Percentiles rank a stretch among this genome's conserved stretches.
phyloP scores from a whole-genome alignment of 2,113 vertebrate species.

The Pachycephala philippinensis region DNA sequence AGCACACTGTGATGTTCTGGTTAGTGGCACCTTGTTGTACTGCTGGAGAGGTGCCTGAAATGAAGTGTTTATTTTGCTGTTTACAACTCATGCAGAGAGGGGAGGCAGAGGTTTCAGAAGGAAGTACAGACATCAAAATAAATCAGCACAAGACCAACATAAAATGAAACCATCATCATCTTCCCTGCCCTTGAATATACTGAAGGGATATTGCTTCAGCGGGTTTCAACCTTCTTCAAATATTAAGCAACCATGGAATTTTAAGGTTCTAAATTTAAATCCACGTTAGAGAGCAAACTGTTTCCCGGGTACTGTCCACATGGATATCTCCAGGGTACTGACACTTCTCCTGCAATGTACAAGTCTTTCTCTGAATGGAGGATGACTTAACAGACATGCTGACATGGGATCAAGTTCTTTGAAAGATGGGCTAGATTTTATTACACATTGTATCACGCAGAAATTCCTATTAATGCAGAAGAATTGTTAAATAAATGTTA shows the following conservation, averaged over 20 bases:
- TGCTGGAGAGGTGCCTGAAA: neutral
- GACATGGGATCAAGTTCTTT: neutral
- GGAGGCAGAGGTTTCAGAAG: neutral
- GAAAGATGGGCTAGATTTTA: neutral
- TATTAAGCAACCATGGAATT: neutral
- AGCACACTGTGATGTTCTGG: neutral
- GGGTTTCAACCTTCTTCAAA: neutral
- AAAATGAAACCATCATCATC: neutral
- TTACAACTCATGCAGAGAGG: neutral
- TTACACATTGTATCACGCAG: neutral
- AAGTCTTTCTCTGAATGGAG: neutral
- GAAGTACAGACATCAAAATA: neutral
- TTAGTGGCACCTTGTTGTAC: neutral
- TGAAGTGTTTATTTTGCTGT: neutral
- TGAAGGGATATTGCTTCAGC: neutral
- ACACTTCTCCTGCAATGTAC: neutral
- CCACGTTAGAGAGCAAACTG: neutral
- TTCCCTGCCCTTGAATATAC: neutral
- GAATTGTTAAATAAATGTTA: neutral
- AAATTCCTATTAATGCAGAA: neutral
- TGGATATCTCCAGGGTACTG: neutral
- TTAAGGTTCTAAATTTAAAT: neutral
- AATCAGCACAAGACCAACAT: neutral
- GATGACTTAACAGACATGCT: neutral
- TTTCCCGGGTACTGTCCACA: neutral